Conservation (phyloP, 2,797 vertebrate species). For the Pangasius sanitwongsei region DNA sequence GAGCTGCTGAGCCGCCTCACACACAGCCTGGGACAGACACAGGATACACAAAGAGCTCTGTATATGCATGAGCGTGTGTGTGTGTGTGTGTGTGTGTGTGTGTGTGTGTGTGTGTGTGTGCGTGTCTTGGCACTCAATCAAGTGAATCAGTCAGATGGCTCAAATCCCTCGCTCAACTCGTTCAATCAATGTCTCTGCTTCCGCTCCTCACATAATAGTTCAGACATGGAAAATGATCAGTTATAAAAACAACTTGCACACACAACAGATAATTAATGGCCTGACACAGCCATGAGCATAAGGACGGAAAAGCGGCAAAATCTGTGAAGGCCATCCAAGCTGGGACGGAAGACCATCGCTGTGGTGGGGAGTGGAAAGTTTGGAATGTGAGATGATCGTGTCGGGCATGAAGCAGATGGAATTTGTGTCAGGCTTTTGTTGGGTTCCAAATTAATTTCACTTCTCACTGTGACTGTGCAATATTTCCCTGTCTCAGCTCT, state of each 20-base stretch:
- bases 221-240: slow-evolving; percentile 53
- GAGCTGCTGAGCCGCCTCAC: slow-evolving; percentile 81
- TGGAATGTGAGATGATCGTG: slow-evolving; percentile 64
- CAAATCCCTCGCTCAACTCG: slow-evolving; percentile 52
- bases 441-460: slow-evolving; percentile 76
- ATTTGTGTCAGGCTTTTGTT: slow-evolving; percentile 72
- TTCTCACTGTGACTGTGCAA: slow-evolving; percentile 74
- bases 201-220: slow-evolving; percentile 47
- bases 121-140: slow-evolving; percentile 58
- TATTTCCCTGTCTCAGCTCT: slow-evolving; percentile 68
- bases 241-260: slow-evolving; percentile 43
- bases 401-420: slow-evolving; percentile 68
- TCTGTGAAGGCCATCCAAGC: slow-evolving; percentile 57
- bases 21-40: slow-evolving; percentile 83
- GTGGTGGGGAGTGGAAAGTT: slow-evolving; percentile 47
- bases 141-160: slow-evolving; percentile 55
- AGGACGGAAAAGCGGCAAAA: slow-evolving; percentile 31
- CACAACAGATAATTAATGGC: slow-evolving; percentile 50
- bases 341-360: slow-evolving; percentile 46
- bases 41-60: slow-evolving; percentile 53
- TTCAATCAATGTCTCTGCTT: slow-evolving; percentile 55
- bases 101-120: slow-evolving; percentile 18
- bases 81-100: slow-evolving; percentile 26
- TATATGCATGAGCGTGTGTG: slow-evolving; percentile 23
- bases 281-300: slow-evolving; percentile 40